Evolutionary conservation across 2,888 invertebrate genomes (phyloP).

Genomic region (Hanleya hanleyi): DNA sequence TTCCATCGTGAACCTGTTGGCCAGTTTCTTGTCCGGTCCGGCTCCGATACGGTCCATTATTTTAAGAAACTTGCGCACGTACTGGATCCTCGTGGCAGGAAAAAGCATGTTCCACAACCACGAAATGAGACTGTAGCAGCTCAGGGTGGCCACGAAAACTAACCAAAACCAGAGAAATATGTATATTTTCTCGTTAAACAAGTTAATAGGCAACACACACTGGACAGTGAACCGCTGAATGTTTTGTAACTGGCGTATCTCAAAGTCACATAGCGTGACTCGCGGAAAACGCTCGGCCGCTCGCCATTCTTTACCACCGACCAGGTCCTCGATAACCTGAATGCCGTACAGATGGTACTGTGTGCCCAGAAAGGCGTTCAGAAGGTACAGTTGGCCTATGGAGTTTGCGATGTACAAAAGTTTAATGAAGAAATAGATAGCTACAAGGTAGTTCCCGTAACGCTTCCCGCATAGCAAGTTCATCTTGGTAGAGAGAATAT

Average conservation of each 20-base stretch:
- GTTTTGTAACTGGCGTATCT: conserved; percentile 69
- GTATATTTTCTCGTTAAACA: conserved; percentile 72
- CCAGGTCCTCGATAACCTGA: conserved; percentile 74
- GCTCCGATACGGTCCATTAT: conserved; percentile 72
- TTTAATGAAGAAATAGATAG: conserved; percentile 73
- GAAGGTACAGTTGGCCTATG: conserved; percentile 74
- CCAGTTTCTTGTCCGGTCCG: conserved; percentile 68
- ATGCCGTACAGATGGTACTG: conserved; percentile 73
- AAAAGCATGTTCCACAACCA: conserved; percentile 72
- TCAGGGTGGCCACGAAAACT: conserved; percentile 66
- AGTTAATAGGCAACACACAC: conserved; percentile 66
- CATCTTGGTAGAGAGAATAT: conserved; percentile 66
- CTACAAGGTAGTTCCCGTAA: conserved; percentile 74
- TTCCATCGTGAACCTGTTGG: conserved; percentile 69
- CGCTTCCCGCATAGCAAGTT: conserved; percentile 71
- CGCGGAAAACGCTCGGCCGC: conserved; percentile 68
- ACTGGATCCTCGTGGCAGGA: conserved; percentile 70
- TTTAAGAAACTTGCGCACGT: conserved; percentile 74
- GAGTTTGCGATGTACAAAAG: conserved; percentile 72
- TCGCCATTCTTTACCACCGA: conserved; percentile 69
- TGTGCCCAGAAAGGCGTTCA: conserved; percentile 74
- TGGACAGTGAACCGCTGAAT: conserved; percentile 67
- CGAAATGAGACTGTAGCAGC: conserved; percentile 62
- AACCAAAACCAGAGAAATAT: conserved; percentile 73
- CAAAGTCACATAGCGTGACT: conserved; percentile 72